These are phyloP conservation scores for Syngnathus rostellatus DNA, from an alignment of 2,797 vertebrate species.

Conservation along the genomic window DNA sequence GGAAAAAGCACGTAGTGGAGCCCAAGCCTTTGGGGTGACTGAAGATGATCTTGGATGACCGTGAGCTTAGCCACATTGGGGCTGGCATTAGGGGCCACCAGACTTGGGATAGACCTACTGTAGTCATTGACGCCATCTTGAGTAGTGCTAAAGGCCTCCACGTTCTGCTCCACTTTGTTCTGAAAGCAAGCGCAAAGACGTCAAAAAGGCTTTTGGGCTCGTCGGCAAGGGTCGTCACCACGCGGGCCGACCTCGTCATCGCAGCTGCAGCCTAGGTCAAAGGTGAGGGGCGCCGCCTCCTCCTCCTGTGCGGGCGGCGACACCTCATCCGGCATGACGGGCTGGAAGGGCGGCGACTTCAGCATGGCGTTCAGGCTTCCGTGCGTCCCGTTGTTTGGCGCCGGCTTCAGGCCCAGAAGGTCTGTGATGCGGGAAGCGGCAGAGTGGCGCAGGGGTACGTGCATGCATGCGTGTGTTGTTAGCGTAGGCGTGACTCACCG, in stretches of 20 bases:
- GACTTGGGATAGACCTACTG: constrained; percentile 30
- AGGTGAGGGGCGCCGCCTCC: constrained; percentile 43
- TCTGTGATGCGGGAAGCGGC: constrained; percentile 60
- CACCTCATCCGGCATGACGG: constrained; percentile 80
- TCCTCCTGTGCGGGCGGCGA: constrained; percentile 64
- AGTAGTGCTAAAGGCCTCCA: constrained; percentile 67
- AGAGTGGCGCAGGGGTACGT: not conserved
- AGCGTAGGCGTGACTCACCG: constrained; percentile 70
- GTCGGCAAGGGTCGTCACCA: not conserved
- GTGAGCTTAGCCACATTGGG: too few relatives aligned
- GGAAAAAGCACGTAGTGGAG: not conserved
- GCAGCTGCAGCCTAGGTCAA: constrained; percentile 85
- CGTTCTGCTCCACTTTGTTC: constrained; percentile 86
- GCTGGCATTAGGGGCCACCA: not conserved
- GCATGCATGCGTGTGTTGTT: not conserved
- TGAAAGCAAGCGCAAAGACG: constrained; percentile 38
- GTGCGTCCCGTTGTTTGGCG: constrained; percentile 91
- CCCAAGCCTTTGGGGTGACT: too few relatives aligned
- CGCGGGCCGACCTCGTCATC: constrained; percentile 78
- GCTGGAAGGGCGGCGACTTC: constrained; percentile 69
- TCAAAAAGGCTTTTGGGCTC: not conserved
- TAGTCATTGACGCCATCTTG: constrained; percentile 56
- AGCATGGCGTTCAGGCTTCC: constrained; percentile 89
- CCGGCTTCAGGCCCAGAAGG: constrained; percentile 84
- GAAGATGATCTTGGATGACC: too few relatives aligned